phyloP scores from a whole-genome alignment of 2,888 invertebrate species.

The Hirtodrosophila trivittata region DNA sequence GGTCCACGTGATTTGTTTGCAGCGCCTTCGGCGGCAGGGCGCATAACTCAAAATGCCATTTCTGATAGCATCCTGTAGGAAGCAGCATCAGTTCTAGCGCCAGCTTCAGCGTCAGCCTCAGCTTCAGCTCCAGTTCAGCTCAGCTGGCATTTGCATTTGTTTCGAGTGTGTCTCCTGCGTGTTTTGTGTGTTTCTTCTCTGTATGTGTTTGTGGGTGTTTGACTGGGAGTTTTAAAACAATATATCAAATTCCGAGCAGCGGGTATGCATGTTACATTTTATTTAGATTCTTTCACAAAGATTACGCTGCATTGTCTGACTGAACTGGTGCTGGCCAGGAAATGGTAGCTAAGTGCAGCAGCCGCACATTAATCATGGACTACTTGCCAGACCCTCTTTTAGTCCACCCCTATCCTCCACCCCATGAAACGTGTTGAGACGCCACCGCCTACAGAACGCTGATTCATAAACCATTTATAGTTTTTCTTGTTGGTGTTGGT shows the following conservation, averaged over 20 bases:
- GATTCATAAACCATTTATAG: slow-evolving; percentile 78
- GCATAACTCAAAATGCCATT: slow-evolving; percentile 72
- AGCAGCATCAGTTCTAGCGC: slow-evolving; percentile 9
- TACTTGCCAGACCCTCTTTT: slow-evolving; percentile 15
- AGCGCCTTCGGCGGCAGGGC: slow-evolving; percentile 31
- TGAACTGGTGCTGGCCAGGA: slow-evolving; percentile 43
- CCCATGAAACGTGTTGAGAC: slow-evolving; percentile 36
- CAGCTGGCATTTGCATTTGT: slow-evolving; percentile 34
- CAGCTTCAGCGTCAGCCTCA: slow-evolving; percentile 8
- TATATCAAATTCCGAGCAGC: slow-evolving; percentile 63
- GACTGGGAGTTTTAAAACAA: slow-evolving; percentile 47
- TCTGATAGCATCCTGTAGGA: slow-evolving; percentile 53
- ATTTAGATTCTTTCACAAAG: slow-evolving; percentile 65
- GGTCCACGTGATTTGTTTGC: slow-evolving; percentile 67
- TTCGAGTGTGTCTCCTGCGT: slow-evolving; percentile 12
- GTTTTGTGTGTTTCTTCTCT: slow-evolving; percentile 4
- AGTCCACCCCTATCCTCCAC: slow-evolving; percentile 2
- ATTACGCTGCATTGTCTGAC: slow-evolving; percentile 57
- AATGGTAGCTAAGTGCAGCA: slow-evolving; percentile 66
- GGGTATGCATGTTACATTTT: slow-evolving; percentile 63
- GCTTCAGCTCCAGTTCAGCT: slow-evolving; percentile 18
- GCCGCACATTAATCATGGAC: slow-evolving; percentile 78
- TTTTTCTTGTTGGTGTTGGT: slow-evolving; percentile 43
- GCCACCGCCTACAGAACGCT: slow-evolving; percentile 38
- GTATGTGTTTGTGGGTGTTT: slow-evolving; percentile 13